Percentiles rank a stretch among this genome's conserved stretches.
phyloP scores from a whole-genome alignment of 1,140 invertebrate genomes.

The Penaeus vannamei region DNA sequence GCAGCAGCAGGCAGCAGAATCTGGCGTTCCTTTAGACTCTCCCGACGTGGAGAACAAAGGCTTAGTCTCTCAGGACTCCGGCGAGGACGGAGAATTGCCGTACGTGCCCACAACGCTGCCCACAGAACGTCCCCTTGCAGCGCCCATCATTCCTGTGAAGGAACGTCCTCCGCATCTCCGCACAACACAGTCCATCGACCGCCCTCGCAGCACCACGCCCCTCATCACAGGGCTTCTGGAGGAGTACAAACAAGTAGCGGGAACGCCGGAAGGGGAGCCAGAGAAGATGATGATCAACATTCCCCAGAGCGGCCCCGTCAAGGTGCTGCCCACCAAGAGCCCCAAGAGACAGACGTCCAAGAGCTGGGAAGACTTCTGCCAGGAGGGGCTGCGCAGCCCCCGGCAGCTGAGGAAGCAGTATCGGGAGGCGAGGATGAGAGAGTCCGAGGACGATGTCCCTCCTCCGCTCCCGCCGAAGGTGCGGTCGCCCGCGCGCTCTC shows the following conservation, averaged over 20 bases:
- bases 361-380: conserved; percentile 79
- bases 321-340: conserved; percentile 69
- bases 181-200: conserved; percentile 84
- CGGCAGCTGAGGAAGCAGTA: conserved; percentile 69
- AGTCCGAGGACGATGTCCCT: conserved; percentile 57
- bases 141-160: conserved; percentile 85
- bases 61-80: conserved; percentile 84
- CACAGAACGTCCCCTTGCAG: conserved; percentile 83
- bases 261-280: conserved; percentile 69
- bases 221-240: conserved; percentile 84
- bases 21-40: conserved; percentile 40
- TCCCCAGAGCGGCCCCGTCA: conserved; percentile 68
- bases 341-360: conserved; percentile 72
- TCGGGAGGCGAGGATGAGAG: conserved; percentile 65
- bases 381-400: conserved; percentile 75
- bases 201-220: conserved; percentile 88
- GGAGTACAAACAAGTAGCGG: conserved; percentile 76
- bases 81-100: conserved; percentile 88
- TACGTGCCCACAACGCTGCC: conserved; percentile 89
- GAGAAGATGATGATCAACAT: conserved; percentile 69
- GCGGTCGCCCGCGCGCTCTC: conserved; percentile 65
- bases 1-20: conserved; percentile 52
- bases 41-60: conserved; percentile 75
- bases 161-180: conserved; percentile 81
- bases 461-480: conserved; percentile 58